A percentile compares a stretch with the other conserved stretches of the same genome.
These are phyloP conservation scores for Maniola hyperantus DNA, from an alignment of 2,888 invertebrate species.

Conservation along the genomic window DNA sequence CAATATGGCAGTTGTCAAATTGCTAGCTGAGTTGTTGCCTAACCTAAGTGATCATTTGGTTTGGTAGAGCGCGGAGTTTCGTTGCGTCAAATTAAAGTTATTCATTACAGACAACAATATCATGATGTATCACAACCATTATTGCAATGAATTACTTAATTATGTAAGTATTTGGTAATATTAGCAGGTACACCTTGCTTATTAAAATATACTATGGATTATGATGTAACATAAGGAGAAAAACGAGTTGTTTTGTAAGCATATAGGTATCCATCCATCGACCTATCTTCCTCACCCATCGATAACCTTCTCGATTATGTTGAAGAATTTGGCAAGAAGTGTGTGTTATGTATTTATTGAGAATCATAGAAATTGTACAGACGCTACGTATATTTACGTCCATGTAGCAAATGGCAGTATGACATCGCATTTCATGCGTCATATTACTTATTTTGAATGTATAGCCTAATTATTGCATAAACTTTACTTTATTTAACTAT, in stretches of 20 bases:
- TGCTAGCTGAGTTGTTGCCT: constrained; percentile 77
- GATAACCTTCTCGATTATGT: neutral
- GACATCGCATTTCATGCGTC: constrained; percentile 1
- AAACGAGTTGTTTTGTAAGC: constrained; percentile 1
- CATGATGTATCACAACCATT: constrained; percentile 77
- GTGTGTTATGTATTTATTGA: neutral
- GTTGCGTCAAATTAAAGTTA: constrained; percentile 53
- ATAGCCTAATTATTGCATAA: constrained; percentile 3
- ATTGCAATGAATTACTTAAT: constrained; percentile 70
- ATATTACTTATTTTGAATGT: neutral
- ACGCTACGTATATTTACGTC: neutral
- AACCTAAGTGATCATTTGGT: constrained; percentile 61
- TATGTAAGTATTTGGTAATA: constrained; percentile 67
- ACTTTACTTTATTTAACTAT: neutral
- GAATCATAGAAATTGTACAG: neutral
- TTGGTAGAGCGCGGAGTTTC: constrained; percentile 57
- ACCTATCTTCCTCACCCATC: neutral
- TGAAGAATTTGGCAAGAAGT: constrained; percentile 21
- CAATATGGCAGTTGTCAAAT: constrained; percentile 81
- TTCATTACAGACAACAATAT: constrained; percentile 63
- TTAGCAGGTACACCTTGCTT: constrained; percentile 69
- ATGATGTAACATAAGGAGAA: constrained; percentile 44
- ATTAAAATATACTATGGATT: constrained; percentile 43
- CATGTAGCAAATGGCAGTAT: constrained; percentile 6
- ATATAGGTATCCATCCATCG: neutral